These are phyloP conservation scores for Cotesia vestalis DNA, from an alignment of 1,140 invertebrate species.

Conservation along the genomic window DNA sequence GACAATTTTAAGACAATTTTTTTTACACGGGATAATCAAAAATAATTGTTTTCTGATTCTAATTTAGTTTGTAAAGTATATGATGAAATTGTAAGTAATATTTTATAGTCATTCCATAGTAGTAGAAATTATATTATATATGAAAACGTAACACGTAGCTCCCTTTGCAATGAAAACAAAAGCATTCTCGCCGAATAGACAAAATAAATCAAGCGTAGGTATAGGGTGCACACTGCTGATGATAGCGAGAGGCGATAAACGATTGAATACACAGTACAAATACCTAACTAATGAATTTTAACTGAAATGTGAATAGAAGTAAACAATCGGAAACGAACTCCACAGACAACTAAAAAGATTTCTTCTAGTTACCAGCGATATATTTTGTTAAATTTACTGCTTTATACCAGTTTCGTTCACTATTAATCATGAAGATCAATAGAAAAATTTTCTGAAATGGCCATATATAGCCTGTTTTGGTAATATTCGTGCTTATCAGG, in stretches of 20 bases:
- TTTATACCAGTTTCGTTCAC: no score
- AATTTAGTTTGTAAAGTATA: no score
- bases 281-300: slow-evolving; percentile 4
- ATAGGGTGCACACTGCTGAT: slow-evolving; percentile 17
- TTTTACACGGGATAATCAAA: no score
- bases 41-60: no score
- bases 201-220: slow-evolving; percentile 49
- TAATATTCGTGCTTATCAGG: neutral
- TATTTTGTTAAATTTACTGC: no score
- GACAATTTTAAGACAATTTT: no score
- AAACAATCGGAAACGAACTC: neutral
- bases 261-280: slow-evolving; percentile 4
- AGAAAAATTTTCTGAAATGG: no score
- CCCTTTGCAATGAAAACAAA: slow-evolving; percentile 45
- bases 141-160: slow-evolving; percentile 8
- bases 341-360: neutral
- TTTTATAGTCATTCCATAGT: no score
- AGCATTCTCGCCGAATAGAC: slow-evolving; percentile 52
- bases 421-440: no score
- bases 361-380: neutral
- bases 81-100: no score
- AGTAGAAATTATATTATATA: no score
- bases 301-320: slow-evolving; percentile 3
- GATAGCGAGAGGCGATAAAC: slow-evolving; percentile 12
- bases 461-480: neutral